phyloP scores from a whole-genome alignment of 2,888 invertebrate genomes.

The Bugulina stolonifera region DNA sequence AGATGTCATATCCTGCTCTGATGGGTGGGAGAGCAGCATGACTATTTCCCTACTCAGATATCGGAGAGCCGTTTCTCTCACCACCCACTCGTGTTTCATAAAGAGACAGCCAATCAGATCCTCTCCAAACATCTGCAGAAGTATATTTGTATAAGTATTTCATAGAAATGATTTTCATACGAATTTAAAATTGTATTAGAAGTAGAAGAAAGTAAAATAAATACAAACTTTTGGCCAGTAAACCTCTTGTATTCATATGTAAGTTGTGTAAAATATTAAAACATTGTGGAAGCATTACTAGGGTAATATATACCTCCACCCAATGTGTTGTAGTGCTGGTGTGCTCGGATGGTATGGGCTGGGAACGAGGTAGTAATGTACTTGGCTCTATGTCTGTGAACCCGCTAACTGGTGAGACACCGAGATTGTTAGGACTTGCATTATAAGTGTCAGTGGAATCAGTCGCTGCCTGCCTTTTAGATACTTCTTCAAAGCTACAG shows the following conservation, averaged over 20 bases:
- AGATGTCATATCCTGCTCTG: constrained; percentile 19
- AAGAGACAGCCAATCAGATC: constrained; percentile 53
- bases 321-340: constrained; percentile 39
- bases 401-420: constrained; percentile 13
- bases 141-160: too few relatives aligned
- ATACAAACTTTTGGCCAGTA: too few relatives aligned
- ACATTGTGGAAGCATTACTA: too few relatives aligned
- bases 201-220: too few relatives aligned
- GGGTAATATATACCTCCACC: constrained; percentile 44
- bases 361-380: constrained; percentile 41
- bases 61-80: constrained; percentile 48
- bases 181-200: too few relatives aligned
- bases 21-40: constrained; percentile 38
- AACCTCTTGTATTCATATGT: too few relatives aligned
- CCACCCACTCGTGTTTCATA: constrained; percentile 51
- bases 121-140: constrained; percentile 49
- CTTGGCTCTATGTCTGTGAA: constrained; percentile 22
- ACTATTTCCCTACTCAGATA: constrained; percentile 45
- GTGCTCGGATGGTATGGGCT: constrained; percentile 43
- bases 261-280: too few relatives aligned
- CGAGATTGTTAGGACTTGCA: constrained; percentile 13
- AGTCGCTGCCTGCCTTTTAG: background rate
- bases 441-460: background rate
- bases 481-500: background rate
- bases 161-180: too few relatives aligned